Evolutionary conservation across 2,797 vertebrate species (phyloP), one percentile per base, ranked within the genome.

Genomic region (Staurois parvus): DNA sequence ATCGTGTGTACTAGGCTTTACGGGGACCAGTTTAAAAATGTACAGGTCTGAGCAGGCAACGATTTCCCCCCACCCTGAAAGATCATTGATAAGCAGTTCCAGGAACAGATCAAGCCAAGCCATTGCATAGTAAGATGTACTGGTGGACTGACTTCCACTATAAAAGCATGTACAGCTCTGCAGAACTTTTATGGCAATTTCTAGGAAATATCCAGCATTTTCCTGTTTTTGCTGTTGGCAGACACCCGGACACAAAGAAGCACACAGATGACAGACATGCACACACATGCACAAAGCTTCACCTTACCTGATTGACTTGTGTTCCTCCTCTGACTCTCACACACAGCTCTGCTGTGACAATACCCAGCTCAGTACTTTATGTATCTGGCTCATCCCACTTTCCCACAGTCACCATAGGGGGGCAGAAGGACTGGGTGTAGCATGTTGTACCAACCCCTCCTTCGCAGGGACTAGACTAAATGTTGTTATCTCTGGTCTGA

Each of bases 351-450:
- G 77, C 24, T 11, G 21, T 64, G 24, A 24, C 59, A 64, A 26
- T 6, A 4, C 48, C 6, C 59, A 26, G n/a, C 83, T 26, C 84
- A 5, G 76, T 28, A 79, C 59, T 72, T 52, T n/a, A 32, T 73
- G 84, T 66, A 76, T 29, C 76, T 48, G 83, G 29, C 37, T 40
- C 69, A 37, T 37, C 42, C 70, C 68, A 72, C 34, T 29, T 32
- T 62, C 73, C 40, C 32, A 62, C 62, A 78, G 72, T 76, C 69
- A 62, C 42, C 74, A 30, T 32, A 37, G 37, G 69, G 69, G 75
- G 83, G 80, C 79, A 84, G 83, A 77, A 34, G 29, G 26, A 45
- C 29, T 29, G 52, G 19, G 52, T 84, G 34, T 17, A 75, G 77
- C 83, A 62, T 73, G 37, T 40, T 67, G 40, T 19, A 80, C 28